Evolutionary conservation across 2,113 vertebrate genomes (phyloP), one percentile per base, ranked within the genome.

Genomic region (Baryphthengus martii): DNA sequence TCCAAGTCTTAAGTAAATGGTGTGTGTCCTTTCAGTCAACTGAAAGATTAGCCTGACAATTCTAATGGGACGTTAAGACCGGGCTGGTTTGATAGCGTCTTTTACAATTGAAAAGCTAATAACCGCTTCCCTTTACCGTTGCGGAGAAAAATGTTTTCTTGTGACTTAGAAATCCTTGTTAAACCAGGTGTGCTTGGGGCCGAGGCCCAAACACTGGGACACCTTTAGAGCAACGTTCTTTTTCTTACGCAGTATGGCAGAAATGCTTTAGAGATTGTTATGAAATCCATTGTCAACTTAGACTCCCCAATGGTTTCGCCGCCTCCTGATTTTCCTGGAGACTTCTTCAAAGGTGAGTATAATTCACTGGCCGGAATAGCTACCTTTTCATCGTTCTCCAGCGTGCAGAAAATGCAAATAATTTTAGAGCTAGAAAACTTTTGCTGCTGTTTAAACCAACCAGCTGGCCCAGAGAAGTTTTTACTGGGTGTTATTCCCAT

Each of bases 241-340:
- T 85, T 63, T 73, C 87, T 79, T 11, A 29, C 23, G 13, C 97
- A 99, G 99, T 99, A 99, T 86, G 99, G 99, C 89, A 98, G 99
- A 98, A 99, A 99, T 33, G 99, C 99, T 92, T 97, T 99, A 94
- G 99, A 99, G 95, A 99, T 99, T 37, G 99, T 99, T 55, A 99
- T 99, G 99, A 99, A 99, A 96, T 99, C 99, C 16, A 99, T 99
- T 66, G 99, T 99, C 63, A 99, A 98, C 96, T 97, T 99, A 15
- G 99, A 99, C 77, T 95, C 98, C 33, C 99, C 99, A 4, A 97
- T 99, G 85, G 99, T 99, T 45, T 98, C 99, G 3, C 99, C 99
- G 3, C 99, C 99, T 86, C 97, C 98, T 66, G 97, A 99, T 93
- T 99, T 99, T 94, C 98, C 98, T 90, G 99, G 99, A 62, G 99